Evolutionary conservation across 2,888 invertebrate genomes (phyloP), one percentile per base, ranked within the genome.

Genomic region (Nowickia ferox): DNA sequence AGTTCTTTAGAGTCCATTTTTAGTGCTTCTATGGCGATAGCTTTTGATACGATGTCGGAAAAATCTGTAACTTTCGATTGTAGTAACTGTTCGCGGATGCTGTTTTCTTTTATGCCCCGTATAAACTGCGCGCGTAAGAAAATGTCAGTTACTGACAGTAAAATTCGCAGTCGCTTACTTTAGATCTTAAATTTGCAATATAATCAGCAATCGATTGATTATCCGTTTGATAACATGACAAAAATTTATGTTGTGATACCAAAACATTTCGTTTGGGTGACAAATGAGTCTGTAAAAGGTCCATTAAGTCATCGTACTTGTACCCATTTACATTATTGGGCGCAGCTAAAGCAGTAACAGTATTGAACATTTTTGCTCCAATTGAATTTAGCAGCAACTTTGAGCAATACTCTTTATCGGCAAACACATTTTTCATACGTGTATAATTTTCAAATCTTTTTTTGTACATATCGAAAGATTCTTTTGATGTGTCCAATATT

Each of bases 361-460:
- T 61, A 38, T 42, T 42, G 10, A 42, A 61, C 17, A 79, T 66
- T 44, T 74, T 42, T 2, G 72, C 78, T n/a, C 80, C 80, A 48
- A 80, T 80, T 46, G 76, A 84, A 69, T 76, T 84, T 11, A 84
- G 22, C 13, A 84, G 40, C 17, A 80, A 69, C 11, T 57, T 80
- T 9, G 76, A 42, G 17, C 71, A 84, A 46, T 66, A 84, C 4
- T 61, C 17, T 11, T 61, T 78, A 44, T 84, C 68, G 15, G 5
- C 15, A 19, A 46, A 46, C 1, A 22, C 22, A 22, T 22, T 22
- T 22, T 22, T 22, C 22, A 22, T 22, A 22, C 22, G 22, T 1
- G 22, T 22, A 2, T 22, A 22, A 22, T 22, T 22, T 22, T 22
- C 22, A 22, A 22, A 22, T 22, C 22, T 22, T 22, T 2, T 1